Evolutionary conservation across 2,888 invertebrate genomes (phyloP).

Genomic region (Polietes domitor): DNA sequence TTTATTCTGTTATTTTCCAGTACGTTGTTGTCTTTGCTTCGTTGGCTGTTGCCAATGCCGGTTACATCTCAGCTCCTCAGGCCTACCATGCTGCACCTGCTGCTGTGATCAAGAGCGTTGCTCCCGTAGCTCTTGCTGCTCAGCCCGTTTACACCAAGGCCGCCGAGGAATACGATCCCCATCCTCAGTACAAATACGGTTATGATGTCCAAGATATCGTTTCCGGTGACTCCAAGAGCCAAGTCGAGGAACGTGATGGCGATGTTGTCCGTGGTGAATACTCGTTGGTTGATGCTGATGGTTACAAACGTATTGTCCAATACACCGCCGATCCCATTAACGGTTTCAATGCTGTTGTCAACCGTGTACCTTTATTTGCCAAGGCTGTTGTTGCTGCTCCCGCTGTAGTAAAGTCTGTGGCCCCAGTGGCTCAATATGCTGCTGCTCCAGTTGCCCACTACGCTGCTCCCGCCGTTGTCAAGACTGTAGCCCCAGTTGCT

Average conservation of each 20-base stretch:
- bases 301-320: conserved; percentile 78
- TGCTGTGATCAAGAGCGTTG: conserved; percentile 67
- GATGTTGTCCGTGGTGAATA: conserved; percentile 80
- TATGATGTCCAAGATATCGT: conserved; percentile 80
- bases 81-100: conserved; percentile 66
- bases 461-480: conserved; percentile 53
- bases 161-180: conserved; percentile 78
- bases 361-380: conserved; percentile 69
- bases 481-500: conserved; percentile 42
- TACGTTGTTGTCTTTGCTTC: conserved; percentile 76
- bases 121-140: conserved; percentile 65
- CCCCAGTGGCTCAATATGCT: conserved; percentile 54
- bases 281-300: conserved; percentile 79
- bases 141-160: conserved; percentile 69
- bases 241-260: conserved; percentile 79
- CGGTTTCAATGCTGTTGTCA: conserved; percentile 79
- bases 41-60: conserved; percentile 76
- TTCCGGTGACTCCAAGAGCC: conserved; percentile 80
- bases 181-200: conserved; percentile 80
- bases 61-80: conserved; percentile 73
- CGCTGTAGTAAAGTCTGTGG: conserved; percentile 39
- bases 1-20: conserved; percentile 67
- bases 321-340: conserved; percentile 79
- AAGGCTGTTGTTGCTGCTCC: conserved; percentile 68
- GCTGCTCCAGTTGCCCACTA: conserved; percentile 62